phyloP scores from a whole-genome alignment of 1,140 invertebrate species.

The Listronotus oregonensis region DNA sequence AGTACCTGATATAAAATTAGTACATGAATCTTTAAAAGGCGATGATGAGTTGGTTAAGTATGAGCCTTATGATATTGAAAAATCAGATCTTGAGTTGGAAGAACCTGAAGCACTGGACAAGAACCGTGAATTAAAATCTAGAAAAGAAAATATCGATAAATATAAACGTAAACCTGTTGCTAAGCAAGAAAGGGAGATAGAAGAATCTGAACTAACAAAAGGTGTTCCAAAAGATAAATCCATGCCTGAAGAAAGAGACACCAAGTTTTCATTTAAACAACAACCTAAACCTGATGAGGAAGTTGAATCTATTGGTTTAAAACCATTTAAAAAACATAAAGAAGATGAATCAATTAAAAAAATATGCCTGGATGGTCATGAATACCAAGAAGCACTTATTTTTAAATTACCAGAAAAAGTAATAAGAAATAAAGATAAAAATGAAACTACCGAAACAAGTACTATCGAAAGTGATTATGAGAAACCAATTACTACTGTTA shows the following conservation, averaged over 20 bases:
- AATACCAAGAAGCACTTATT: conserved; percentile 20
- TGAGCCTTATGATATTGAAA: conserved; percentile 43
- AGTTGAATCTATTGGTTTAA: conserved; percentile 35
- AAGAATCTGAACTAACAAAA: conserved; percentile 30
- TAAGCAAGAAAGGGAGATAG: conserved; percentile 52
- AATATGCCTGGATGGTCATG: conserved; percentile 7
- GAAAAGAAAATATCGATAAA: conserved; percentile 48
- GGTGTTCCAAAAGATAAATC: conserved; percentile 36
- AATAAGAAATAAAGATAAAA: conserved; percentile 44
- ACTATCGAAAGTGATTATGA: conserved; percentile 52
- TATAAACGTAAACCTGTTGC: conserved; percentile 44
- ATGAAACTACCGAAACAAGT: conserved; percentile 51
- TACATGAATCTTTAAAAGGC: conserved; percentile 45
- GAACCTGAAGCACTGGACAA: conserved; percentile 44
- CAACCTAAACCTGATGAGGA: conserved; percentile 32
- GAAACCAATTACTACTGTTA: conserved; percentile 50
- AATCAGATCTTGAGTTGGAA: conserved; percentile 35
- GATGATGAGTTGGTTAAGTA: conserved; percentile 32
- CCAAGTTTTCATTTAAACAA: conserved; percentile 34
- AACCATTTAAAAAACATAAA: conserved; percentile 32
- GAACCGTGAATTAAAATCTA: conserved; percentile 42
- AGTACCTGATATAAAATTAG: conserved; percentile 32
- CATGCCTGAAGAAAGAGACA: conserved; percentile 13
- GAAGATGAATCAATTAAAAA: conserved; percentile 22
- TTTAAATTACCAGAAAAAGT: conserved; percentile 35